Evolutionary conservation across 2,797 vertebrate genomes (phyloP).

Genomic region (Parauchenoglanis ngamensis): DNA sequence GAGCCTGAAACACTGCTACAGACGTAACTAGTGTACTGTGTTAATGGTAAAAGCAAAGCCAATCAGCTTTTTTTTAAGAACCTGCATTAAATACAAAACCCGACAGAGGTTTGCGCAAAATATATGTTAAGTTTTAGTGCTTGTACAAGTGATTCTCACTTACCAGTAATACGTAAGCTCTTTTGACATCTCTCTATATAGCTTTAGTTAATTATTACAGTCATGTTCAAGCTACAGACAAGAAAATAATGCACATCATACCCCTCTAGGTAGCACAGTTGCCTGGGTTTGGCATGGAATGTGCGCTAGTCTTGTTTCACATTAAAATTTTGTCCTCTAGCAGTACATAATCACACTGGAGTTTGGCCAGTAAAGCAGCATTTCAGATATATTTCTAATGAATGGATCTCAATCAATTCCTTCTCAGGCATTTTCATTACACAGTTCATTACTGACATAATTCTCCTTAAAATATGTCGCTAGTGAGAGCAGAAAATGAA

Average conservation of each 20-base stretch:
- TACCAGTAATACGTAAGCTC: neutral
- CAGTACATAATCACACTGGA: constrained; percentile 46
- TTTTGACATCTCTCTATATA: constrained; percentile 18
- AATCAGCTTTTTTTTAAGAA: neutral
- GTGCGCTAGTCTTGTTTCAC: constrained; percentile 34
- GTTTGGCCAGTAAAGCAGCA: constrained; percentile 44
- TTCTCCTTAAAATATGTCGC: constrained; percentile 56
- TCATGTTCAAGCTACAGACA: constrained; percentile 31
- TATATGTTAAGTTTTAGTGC: neutral
- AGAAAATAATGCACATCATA: constrained; percentile 19
- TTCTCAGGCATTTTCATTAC: constrained; percentile 59
- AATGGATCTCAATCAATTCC: constrained; percentile 55
- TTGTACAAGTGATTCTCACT: neutral
- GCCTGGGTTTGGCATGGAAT: constrained; percentile 22
- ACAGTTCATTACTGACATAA: constrained; percentile 59
- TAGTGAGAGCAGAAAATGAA: constrained; percentile 50
- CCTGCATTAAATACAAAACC: neutral
- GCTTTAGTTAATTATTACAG: constrained; percentile 32
- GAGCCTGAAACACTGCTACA: constrained; percentile 20
- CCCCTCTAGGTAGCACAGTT: constrained; percentile 34
- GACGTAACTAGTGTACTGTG: neutral
- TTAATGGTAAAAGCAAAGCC: constrained; percentile 16
- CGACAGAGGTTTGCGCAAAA: neutral
- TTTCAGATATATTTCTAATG: constrained; percentile 56
- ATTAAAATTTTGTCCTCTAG: constrained; percentile 43